Evolutionary conservation across 2,113 vertebrate genomes (phyloP), one percentile per base, ranked within the genome.

Genomic region (Lepidothrix coronata): DNA sequence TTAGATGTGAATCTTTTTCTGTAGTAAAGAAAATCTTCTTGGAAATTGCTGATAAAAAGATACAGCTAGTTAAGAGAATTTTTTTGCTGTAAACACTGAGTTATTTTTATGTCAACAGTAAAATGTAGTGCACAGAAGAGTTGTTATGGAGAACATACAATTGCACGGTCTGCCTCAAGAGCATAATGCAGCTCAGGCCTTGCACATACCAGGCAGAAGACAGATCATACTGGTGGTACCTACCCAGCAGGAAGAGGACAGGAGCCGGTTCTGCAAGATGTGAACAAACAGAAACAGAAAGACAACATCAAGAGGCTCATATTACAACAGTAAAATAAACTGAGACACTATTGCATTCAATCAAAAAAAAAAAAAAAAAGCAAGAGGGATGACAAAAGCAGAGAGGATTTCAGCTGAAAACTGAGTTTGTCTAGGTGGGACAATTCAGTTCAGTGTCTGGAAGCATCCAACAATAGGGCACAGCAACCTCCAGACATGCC

Each of bases 381-480:
- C 8, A 73, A 58, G 49, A 70, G 5, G 4, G 11, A 65, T 74
- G n/a, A 74, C n/a, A 77, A 81, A 87, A 93, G 49, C 44, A 93
- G 30, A 86, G 21, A 7, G 16, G 79, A 77, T 77, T 93, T 88
- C 59, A 89, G 51, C 68, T 74, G 49, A 71, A 86, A 92, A 67
- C 57, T 92, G 78, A 24, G 54, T 62, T 62, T 86, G 76, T 67
- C 68, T 59, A 92, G 80, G 65, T 87, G 77, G 65, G 73, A 73
- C 88, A 91, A 86, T 77, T 91, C 46, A 71, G 57, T 74, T 80
- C 68, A 55, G 33, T 41, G 65, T 44, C 76, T 75, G 52, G 61
- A 91, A 95, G 80, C 39, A 51, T 12, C 19, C 80, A 89, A 91
- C 93, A 95, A 91, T 43, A 89, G 65, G 83, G 61, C 88, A 81